phyloP scores from a whole-genome alignment of 2,797 vertebrate species.

The Strix occidentalis region DNA sequence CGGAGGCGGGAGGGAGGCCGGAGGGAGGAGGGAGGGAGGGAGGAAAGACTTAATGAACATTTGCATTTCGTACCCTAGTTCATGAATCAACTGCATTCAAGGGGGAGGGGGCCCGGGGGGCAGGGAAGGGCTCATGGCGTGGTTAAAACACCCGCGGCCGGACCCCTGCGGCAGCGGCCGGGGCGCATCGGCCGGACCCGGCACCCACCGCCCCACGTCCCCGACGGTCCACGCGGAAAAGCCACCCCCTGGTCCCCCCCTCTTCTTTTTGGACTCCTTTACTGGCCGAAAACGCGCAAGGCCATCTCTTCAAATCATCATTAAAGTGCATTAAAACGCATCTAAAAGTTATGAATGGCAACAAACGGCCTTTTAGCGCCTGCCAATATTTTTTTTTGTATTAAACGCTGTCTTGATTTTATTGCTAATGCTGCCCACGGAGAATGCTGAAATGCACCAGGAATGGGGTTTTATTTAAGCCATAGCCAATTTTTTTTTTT shows the following conservation, averaged over 20 bases:
- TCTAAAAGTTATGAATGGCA: slow-evolving; percentile 43
- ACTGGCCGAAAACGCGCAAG: background rate
- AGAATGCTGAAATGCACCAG: slow-evolving; percentile 16
- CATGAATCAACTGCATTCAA: slow-evolving; percentile 17
- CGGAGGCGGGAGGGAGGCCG: background rate
- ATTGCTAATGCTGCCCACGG: background rate
- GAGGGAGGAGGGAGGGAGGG: background rate
- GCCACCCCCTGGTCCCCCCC: rapidly evolving
- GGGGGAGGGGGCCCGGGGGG: background rate
- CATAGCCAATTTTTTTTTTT: background rate
- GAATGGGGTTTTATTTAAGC: background rate
- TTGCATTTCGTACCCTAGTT: slow-evolving; percentile 37
- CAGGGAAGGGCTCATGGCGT: background rate
- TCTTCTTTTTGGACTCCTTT: background rate
- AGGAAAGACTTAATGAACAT: slow-evolving; percentile 26
- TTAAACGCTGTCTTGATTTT: slow-evolving; percentile 48
- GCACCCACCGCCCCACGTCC: background rate
- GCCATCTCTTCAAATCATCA: background rate
- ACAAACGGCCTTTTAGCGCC: slow-evolving; percentile 34
- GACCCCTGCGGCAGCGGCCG: background rate
- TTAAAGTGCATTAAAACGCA: slow-evolving; percentile 14
- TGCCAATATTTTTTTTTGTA: background rate
- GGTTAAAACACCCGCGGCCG: background rate
- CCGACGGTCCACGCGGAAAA: rapidly evolving
- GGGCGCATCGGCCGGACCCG: background rate